Evolutionary conservation across 2,113 vertebrate genomes (phyloP), one percentile per base, ranked within the genome.

Genomic region (Apodemus sylvaticus): DNA sequence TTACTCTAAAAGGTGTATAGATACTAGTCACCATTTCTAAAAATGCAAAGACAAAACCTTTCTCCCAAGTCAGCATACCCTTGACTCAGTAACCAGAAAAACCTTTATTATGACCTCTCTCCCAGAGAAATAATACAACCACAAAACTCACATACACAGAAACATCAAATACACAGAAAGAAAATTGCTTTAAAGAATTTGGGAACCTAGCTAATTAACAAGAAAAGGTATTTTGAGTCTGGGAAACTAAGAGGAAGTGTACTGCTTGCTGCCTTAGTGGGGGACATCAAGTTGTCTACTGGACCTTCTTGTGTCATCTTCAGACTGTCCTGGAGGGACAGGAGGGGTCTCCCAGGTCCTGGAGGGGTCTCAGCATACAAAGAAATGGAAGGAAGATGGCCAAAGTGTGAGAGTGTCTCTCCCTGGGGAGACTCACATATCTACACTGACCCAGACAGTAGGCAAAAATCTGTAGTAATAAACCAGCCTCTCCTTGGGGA

Each of bases 81-180:
- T 48, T 48, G 45, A 48, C 45, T 7, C 45, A 48, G 45, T 48
- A 48, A 48, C 45, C 45, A 48, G 45, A 48, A 48, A 48, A 48
- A 48, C 45, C 45, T 48, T 48, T 48, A 48, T 48, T 48, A 5
- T 48, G 45, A 48, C 45, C 45, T 48, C 45, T 48, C 45, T 48
- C 45, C 45, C 45, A 48, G 45, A 7, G 45, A 7, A 48, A 48
- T 48, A 48, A 48, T 48, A 48, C 7, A 48, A 48, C 45, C 45
- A 48, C 45, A 48, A 48, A 48, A 48, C 45, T 48, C 45, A 97
- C 97, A 98, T 95, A 94, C 96, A 64, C 97, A 98, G 97, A 98
- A 98, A 98, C n/a, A n/a, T 48, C 45, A 97, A 97, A 98, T 95
- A 94, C 96, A 64, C 97, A 98, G 97, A 98, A 98, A 98, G 93